phyloP scores from a whole-genome alignment of 2,888 invertebrate genomes.

The Arge pagana region DNA sequence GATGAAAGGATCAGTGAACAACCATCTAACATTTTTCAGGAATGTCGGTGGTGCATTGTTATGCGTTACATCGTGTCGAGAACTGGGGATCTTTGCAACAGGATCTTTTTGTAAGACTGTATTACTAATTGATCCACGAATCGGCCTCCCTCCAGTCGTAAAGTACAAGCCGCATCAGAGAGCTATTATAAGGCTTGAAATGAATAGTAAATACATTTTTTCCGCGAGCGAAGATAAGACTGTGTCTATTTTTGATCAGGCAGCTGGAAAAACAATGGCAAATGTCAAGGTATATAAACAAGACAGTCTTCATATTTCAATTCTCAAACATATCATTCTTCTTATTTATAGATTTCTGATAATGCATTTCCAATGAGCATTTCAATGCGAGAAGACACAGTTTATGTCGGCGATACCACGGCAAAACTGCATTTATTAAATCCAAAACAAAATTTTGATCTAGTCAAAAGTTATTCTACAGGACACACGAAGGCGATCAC shows the following conservation, averaged over 20 bases:
- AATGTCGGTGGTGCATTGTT: slow-evolving; percentile 63
- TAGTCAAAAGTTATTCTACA: slow-evolving; percentile 42
- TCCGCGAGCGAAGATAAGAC: slow-evolving; percentile 67
- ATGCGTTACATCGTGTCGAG: slow-evolving; percentile 59
- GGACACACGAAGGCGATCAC: slow-evolving; percentile 50
- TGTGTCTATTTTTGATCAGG: slow-evolving; percentile 64
- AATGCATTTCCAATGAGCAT: slow-evolving; percentile 50
- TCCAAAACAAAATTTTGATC: slow-evolving; percentile 42
- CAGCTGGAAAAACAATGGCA: slow-evolving; percentile 59
- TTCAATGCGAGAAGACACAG: slow-evolving; percentile 40
- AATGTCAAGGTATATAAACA: slow-evolving; percentile 38
- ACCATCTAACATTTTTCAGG: slow-evolving; percentile 39
- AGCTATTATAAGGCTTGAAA: slow-evolving; percentile 59
- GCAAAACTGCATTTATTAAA: slow-evolving; percentile 47
- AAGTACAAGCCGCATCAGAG: slow-evolving; percentile 62
- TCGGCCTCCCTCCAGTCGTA: slow-evolving; percentile 55
- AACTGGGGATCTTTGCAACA: slow-evolving; percentile 60
- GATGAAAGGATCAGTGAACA: no score
- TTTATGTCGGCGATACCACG: slow-evolving; percentile 47
- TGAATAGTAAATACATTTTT: slow-evolving; percentile 60
- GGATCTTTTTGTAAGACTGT: slow-evolving; percentile 65
- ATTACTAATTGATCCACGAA: slow-evolving; percentile 62
- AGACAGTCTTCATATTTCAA: background rate
- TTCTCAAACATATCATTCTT: background rate
- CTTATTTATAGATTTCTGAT: slow-evolving; percentile 42